Evolutionary conservation across 1,140 invertebrate genomes (phyloP).

Genomic region (Megalonaias nervosa): DNA sequence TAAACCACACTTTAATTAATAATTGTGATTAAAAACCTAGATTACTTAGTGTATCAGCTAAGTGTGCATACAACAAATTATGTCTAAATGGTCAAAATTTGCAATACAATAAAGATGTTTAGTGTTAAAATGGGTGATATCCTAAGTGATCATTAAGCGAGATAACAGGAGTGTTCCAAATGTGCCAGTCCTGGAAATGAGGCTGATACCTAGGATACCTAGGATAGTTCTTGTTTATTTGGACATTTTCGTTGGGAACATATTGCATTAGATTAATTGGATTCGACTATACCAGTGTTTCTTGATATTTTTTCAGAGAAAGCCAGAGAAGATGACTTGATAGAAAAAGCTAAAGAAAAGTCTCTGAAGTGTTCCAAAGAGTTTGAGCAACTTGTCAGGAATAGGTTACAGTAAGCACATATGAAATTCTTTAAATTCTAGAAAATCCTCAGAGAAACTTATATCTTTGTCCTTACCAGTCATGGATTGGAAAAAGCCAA

Average conservation of each 20-base stretch:
- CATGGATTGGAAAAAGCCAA: too few species aligned
- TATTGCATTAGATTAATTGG: not conserved
- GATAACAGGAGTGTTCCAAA: not conserved
- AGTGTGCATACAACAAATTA: too few species aligned
- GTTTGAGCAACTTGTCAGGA: slow-evolving; percentile 6
- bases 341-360: slow-evolving; percentile 9
- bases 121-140: not conserved
- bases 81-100: too few species aligned
- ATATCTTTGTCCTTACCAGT: too few species aligned
- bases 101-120: too few species aligned
- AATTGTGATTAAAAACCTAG: too few species aligned
- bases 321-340: slow-evolving; percentile 1
- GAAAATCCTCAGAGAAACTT: too few species aligned
- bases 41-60: too few species aligned
- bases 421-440: not conserved
- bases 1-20: too few species aligned
- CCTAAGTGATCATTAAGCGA: not conserved
- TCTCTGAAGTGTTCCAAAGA: slow-evolving; percentile 9
- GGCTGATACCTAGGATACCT: not conserved
- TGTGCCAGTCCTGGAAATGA: not conserved
- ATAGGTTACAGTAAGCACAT: slow-evolving; percentile 24
- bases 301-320: slow-evolving; percentile 17
- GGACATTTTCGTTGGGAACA: not conserved
- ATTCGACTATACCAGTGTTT: not conserved
- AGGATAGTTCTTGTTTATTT: not conserved